Conservation (phyloP, 2,888 invertebrate species). For the Lomographa bimaculata region DNA sequence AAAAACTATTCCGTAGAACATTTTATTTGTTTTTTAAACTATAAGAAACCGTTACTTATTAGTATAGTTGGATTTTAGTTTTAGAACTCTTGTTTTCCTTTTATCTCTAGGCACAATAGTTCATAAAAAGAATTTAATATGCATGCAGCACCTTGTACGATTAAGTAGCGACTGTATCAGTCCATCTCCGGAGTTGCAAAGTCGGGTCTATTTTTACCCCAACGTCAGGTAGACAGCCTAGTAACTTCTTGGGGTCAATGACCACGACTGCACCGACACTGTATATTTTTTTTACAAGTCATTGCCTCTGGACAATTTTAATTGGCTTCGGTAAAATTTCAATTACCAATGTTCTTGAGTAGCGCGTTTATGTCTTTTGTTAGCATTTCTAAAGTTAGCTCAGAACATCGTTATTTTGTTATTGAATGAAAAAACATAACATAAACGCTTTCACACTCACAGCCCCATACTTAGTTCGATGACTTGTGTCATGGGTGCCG, state of each 20-base stretch:
- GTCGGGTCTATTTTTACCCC: conserved; percentile 67
- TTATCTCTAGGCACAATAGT: too few species aligned
- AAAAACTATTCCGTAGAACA: too few species aligned
- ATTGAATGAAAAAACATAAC: too few species aligned
- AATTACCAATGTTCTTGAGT: conserved; percentile 21
- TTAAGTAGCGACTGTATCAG: conserved; percentile 27
- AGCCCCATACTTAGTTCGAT: too few species aligned
- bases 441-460: too few species aligned
- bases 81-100: too few species aligned
- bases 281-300: conserved; percentile 66
- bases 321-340: conserved; percentile 23
- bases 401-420: too few species aligned
- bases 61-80: too few species aligned
- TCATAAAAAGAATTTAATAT: conserved; percentile 7
- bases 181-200: conserved; percentile 42
- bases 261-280: conserved; percentile 64
- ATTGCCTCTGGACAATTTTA: conserved; percentile 52
- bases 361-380: conserved; percentile 31
- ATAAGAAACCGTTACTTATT: too few species aligned
- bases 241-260: conserved; percentile 61
- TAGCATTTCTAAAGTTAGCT: too few species aligned
- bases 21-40: too few species aligned
- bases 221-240: conserved; percentile 44
- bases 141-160: conserved; percentile 1
- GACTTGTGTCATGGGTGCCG: too few species aligned